Evolutionary conservation across 2,888 invertebrate species (phyloP), one percentile per base, ranked within the genome.

Genomic region (Alloplasta piceator): DNA sequence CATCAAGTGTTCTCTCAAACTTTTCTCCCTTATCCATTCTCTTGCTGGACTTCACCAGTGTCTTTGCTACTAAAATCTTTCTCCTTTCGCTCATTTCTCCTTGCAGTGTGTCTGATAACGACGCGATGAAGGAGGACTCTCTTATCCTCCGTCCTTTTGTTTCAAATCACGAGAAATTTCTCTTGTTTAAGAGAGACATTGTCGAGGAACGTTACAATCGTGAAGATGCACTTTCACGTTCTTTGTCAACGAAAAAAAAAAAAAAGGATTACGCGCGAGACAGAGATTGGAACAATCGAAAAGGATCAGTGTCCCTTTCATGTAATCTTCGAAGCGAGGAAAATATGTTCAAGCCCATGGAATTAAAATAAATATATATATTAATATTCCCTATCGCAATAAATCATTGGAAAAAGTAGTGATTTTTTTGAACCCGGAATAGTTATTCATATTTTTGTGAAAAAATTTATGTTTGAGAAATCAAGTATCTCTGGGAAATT

Each of bases 1-100:
- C 77, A 73, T 81, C 73, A 70, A 76, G 67, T 73, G 58, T 66
- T 73, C 60, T 26, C 73, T 73, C 46, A 56, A 67, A 72, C 63
- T 56, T 71, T 76, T 9, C 43, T 26, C 43, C 55, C 55, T 67
- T 26, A 26, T 26, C 64, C 50, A 56, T 46, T 70, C 74, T 75
- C 70, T 63, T 48, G 14, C 55, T 46, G 61, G 64, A 16, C 55
- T 55, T 61, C 60, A 39, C n/a, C 14, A n/a, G 55, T 26, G 26
- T 26, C 26, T 26, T 26, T 26, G 26, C 26, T 26, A 26, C 26
- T 26, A 56, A 55, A 58, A 64, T 43, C 71, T 71, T 63, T 70
- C 63, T 10, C n/a, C 71, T 63, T 63, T 70, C 63, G 43, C n/a
- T 39, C 39, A 16, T 38, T 67, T 64, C 60, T 71, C 50, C 72